Percentiles rank a stretch among this genome's conserved stretches.
Evolutionary conservation across 2,113 vertebrate genomes (phyloP).

Genomic region (Ageneiosus marmoratus): DNA sequence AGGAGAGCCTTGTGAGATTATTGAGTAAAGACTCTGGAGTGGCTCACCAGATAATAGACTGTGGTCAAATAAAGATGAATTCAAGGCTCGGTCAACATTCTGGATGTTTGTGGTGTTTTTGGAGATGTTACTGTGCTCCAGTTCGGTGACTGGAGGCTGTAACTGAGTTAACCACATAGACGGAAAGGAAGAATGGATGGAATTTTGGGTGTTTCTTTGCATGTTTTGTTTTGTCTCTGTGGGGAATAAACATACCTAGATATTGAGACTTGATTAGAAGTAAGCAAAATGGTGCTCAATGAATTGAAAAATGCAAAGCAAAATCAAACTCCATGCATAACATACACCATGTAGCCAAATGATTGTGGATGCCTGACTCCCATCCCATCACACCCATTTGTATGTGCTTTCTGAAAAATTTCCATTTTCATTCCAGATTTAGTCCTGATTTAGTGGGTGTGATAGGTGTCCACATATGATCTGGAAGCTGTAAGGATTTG

Average conservation of each 20-base stretch:
- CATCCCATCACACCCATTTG: background rate
- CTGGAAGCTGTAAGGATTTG: background rate
- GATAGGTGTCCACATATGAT: background rate
- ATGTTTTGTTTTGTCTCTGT: constrained; percentile 34
- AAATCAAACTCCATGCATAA: background rate
- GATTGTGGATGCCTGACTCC: background rate
- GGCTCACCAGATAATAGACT: constrained; percentile 6
- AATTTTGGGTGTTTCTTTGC: constrained; percentile 40
- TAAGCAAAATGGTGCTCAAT: background rate
- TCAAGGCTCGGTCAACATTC: constrained; percentile 32
- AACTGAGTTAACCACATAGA: constrained; percentile 54
- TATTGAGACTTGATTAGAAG: constrained; percentile 37
- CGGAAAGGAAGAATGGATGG: constrained; percentile 1
- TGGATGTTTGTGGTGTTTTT: constrained; percentile 35
- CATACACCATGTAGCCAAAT: background rate
- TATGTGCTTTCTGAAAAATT: background rate
- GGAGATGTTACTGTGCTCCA: constrained; percentile 3
- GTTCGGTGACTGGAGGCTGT: constrained; percentile 20
- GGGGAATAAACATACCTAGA: constrained; percentile 33
- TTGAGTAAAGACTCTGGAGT: constrained; percentile 19
- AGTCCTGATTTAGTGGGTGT: background rate
- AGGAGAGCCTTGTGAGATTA: constrained; percentile 29
- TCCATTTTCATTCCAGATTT: background rate
- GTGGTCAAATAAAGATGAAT: constrained; percentile 23
- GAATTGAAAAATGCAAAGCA: background rate